Conservation (phyloP, 2,113 vertebrate genomes). For the Calidris pygmaea region DNA sequence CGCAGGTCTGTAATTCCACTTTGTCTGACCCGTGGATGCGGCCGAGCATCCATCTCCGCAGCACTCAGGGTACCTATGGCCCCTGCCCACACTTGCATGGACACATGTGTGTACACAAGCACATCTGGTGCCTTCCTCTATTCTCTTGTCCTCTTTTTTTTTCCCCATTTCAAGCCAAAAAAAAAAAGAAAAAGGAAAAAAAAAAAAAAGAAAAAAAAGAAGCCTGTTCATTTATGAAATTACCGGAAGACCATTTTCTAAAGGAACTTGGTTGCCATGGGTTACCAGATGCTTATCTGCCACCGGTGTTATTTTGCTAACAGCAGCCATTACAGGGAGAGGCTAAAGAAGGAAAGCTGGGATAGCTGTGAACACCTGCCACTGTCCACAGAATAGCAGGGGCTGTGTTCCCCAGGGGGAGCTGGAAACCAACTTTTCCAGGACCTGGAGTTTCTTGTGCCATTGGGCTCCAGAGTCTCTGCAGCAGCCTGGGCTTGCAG, state of each 20-base stretch:
- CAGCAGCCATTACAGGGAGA: not conserved
- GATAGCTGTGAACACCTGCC: not conserved
- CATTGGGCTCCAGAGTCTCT: not conserved
- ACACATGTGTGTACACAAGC: not conserved
- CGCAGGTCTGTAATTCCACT: not conserved
- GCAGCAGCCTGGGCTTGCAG: not conserved
- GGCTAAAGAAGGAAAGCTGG: not conserved
- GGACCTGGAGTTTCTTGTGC: not conserved
- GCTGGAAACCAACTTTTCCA: not conserved
- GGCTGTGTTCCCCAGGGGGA: not conserved
- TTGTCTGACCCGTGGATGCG: not conserved
- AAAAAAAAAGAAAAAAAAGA: not conserved
- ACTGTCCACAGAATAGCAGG: not conserved
- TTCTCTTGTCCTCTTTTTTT: not conserved
- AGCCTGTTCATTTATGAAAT: slow-evolving; percentile 51
- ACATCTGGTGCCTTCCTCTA: not conserved
- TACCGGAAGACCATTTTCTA: slow-evolving; percentile 58
- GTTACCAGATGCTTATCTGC: slow-evolving; percentile 58
- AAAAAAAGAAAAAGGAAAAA: not conserved
- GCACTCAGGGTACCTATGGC: fast-evolving
- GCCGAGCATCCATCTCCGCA: not conserved
- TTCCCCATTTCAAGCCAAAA: not conserved
- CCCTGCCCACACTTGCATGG: fast-evolving
- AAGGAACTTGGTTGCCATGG: slow-evolving; percentile 60
- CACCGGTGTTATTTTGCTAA: slow-evolving; percentile 24